Conservation (phyloP, 2,888 invertebrate genomes). For the Deilephila elpenor region DNA sequence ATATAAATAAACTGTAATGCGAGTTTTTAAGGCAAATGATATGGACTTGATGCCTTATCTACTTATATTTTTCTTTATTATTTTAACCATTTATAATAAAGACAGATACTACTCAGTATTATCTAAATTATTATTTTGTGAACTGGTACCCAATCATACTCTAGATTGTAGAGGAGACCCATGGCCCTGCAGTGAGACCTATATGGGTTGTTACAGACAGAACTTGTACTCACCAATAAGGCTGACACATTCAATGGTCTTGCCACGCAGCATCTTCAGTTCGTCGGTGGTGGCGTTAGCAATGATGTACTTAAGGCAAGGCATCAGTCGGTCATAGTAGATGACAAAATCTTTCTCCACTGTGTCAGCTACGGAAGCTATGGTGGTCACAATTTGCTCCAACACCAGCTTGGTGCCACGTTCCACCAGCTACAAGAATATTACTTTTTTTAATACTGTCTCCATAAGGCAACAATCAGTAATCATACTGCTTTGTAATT, state of each 20-base stretch:
- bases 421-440: conserved; percentile 88
- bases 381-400: conserved; percentile 99
- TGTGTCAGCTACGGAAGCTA: conserved; percentile 99
- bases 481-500: no score
- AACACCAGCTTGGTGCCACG: conserved; percentile 97
- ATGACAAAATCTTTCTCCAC: conserved; percentile 97
- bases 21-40: no score
- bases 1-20: no score
- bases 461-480: not conserved
- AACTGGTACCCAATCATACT: no score
- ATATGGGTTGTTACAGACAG: not conserved
- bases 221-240: conserved; percentile 90
- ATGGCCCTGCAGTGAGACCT: no score
- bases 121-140: no score
- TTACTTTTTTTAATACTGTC: not conserved
- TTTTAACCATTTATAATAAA: no score
- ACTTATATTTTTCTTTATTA: no score
- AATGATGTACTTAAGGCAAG: conserved; percentile 98
- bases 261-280: conserved; percentile 96
- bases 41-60: no score
- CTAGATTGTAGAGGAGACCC: no score
- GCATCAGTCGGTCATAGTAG: conserved; percentile 97
- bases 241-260: conserved; percentile 99
- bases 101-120: no score
- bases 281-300: conserved; percentile 95